Percentiles rank a stretch among this genome's conserved stretches.
These are phyloP conservation scores for Euschistus heros DNA, from an alignment of 1,140 invertebrate genomes.

Conservation along the genomic window DNA sequence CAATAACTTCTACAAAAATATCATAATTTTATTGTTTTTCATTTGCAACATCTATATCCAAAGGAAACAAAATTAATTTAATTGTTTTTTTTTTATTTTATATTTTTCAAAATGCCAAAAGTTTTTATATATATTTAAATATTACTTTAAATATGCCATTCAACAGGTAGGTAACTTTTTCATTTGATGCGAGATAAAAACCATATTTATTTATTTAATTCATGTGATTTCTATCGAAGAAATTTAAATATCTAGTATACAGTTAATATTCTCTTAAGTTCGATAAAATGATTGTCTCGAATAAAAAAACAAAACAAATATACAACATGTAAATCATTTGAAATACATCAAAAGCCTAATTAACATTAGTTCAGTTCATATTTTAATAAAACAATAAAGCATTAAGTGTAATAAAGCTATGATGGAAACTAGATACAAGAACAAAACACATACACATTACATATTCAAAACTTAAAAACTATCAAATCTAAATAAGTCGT, in stretches of 20 bases:
- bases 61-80: too few relatives aligned
- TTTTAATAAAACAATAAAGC: conserved; percentile 9
- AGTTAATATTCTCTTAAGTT: not conserved
- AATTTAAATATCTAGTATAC: not conserved
- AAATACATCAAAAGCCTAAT: not conserved
- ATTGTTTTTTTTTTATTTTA: too few relatives aligned
- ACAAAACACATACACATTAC: conserved; percentile 1
- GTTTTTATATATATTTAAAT: too few relatives aligned
- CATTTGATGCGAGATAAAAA: not conserved
- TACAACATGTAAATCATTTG: not conserved
- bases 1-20: too few relatives aligned
- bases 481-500: conserved; percentile 13
- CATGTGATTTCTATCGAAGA: not conserved
- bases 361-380: conserved; percentile 13
- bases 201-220: not conserved
- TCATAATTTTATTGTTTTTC: too few relatives aligned
- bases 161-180: too few relatives aligned
- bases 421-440: conserved; percentile 7
- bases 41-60: too few relatives aligned
- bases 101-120: too few relatives aligned
- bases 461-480: not conserved
- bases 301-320: not conserved
- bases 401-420: conserved; percentile 13
- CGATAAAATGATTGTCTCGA: conserved; percentile 8
- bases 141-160: too few relatives aligned